Evolutionary conservation across 2,797 vertebrate genomes (phyloP).

Genomic region (Sternotherus odoratus): DNA sequence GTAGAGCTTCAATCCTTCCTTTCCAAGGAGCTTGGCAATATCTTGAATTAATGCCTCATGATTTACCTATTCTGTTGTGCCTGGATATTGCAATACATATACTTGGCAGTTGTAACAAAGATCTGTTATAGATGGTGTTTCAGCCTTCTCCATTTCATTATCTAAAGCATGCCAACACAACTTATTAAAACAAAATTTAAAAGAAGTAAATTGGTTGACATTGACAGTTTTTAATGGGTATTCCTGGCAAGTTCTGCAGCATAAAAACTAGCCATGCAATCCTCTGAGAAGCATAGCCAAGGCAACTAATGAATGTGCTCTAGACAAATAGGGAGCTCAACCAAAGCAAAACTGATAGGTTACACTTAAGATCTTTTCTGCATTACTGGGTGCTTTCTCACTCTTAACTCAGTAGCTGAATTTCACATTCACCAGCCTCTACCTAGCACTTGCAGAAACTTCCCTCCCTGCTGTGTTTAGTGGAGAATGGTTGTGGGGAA

Average conservation of each 20-base stretch:
- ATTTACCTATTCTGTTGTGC: not conserved
- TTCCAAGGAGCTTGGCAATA: not conserved
- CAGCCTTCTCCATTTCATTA: conserved; percentile 16
- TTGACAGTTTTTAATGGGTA: not conserved
- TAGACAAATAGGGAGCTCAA: not conserved
- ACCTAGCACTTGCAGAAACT: not conserved
- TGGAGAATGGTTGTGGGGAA: not conserved
- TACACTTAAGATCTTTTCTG: not conserved
- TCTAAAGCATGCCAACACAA: not conserved
- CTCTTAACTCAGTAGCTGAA: conserved; percentile 31
- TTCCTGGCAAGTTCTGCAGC: not conserved
- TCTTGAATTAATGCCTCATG: not conserved
- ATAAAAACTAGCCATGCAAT: not conserved
- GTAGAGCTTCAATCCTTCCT: conserved; percentile 32
- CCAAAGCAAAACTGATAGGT: not conserved
- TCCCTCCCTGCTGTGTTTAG: not conserved
- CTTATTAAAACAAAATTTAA: conserved; percentile 37
- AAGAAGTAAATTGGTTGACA: conserved; percentile 49
- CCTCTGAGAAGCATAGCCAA: conserved; percentile 36
- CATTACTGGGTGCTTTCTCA: conserved; percentile 17
- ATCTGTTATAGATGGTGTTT: not conserved
- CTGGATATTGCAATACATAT: not conserved
- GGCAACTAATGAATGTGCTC: conserved; percentile 16
- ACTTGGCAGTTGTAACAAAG: not conserved
- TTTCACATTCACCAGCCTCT: conserved; percentile 15